These are phyloP conservation scores for Phrixothrix hirtus DNA, from an alignment of 2,888 invertebrate species.

Conservation along the genomic window DNA sequence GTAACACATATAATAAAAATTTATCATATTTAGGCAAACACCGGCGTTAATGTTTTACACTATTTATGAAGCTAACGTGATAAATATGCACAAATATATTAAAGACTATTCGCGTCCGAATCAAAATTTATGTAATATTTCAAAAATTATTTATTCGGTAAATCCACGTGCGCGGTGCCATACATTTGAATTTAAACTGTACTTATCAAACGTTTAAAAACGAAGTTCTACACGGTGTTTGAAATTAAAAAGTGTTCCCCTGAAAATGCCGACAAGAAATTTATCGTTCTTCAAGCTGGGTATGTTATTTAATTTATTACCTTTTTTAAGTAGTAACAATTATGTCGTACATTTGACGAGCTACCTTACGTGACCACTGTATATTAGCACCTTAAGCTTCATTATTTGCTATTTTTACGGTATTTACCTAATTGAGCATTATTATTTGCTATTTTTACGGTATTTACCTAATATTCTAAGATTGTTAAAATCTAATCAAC, in stretches of 20 bases:
- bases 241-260: slow-evolving; percentile 52
- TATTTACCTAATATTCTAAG: no score
- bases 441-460: background rate
- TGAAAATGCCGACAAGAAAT: slow-evolving; percentile 51
- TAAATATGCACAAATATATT: slow-evolving; percentile 6
- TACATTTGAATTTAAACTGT: slow-evolving; percentile 9
- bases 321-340: background rate
- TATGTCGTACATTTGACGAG: background rate
- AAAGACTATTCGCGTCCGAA: background rate
- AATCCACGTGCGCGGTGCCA: slow-evolving; percentile 19
- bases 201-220: slow-evolving; percentile 40
- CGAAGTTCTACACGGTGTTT: slow-evolving; percentile 56
- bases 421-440: no score
- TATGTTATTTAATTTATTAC: slow-evolving; percentile 35
- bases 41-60: no score
- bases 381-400: background rate
- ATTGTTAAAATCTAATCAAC: no score
- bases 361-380: slow-evolving; percentile 1
- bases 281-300: slow-evolving; percentile 56
- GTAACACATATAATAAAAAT: no score
- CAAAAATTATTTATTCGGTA: slow-evolving; percentile 2
- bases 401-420: background rate
- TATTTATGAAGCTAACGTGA: slow-evolving; percentile 1
- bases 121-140: slow-evolving; percentile 5
- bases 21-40: no score